Evolutionary conservation across 2,888 invertebrate species (phyloP).

Genomic region (Lithophane semibrunnea): DNA sequence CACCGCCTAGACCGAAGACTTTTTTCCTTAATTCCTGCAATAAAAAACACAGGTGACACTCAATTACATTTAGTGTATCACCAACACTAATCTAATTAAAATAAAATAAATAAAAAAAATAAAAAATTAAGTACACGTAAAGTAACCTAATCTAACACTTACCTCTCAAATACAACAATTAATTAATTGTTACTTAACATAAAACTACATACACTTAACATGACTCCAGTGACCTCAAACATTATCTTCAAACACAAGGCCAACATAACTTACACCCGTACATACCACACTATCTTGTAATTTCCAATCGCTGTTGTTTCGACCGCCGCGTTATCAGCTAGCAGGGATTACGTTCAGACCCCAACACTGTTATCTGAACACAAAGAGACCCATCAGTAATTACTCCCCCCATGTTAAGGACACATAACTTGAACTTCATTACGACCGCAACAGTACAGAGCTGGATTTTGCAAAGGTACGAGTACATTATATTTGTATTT

Average conservation of each 20-base stretch:
- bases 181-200: conserved; percentile 27
- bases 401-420: conserved; percentile 75
- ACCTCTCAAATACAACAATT: conserved; percentile 6
- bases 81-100: too few relatives aligned
- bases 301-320: conserved; percentile 54
- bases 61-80: neutral
- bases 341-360: conserved; percentile 66
- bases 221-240: conserved; percentile 1
- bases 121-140: too few relatives aligned
- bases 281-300: conserved; percentile 54
- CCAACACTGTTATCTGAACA: conserved; percentile 75
- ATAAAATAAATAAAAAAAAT: too few relatives aligned
- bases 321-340: conserved; percentile 47
- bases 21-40: neutral
- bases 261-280: conserved; percentile 1
- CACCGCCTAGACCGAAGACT: too few relatives aligned
- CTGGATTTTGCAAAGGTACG: neutral
- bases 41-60: neutral
- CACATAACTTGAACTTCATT: conserved; percentile 80
- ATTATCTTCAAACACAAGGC: conserved; percentile 28
- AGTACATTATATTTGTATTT: too few relatives aligned
- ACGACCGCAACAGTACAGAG: conserved; percentile 64
- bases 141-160: neutral
- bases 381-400: conserved; percentile 82
- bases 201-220: conserved; percentile 15